Base-by-base conservation (phyloP, 2,888 invertebrate genomes). In the Coelopa pilipes region DNA sequence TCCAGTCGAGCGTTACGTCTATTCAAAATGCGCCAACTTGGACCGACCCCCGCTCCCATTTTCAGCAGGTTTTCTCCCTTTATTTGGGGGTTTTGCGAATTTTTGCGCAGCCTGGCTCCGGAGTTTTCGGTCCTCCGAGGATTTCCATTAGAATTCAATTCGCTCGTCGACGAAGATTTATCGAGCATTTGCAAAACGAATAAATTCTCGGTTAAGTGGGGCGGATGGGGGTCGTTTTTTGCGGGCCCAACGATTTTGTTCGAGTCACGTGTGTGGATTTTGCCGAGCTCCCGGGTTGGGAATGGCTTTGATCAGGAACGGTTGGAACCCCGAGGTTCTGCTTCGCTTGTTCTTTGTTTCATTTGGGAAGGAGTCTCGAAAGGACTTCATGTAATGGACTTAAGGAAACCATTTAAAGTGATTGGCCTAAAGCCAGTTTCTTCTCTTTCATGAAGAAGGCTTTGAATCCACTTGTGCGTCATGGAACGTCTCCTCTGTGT, bases 201-300 rank as follows among this genome's bases (percentile, higher is more conserved):
- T 76, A 77, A 84, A 84, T 82, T 79, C 79, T 78, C 76, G 80
- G 79, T 80, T 85, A 85, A 85, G 83, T 84, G 83, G 82, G 69
- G 19, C n/a, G 62, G 34, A 15, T 34, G 24, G n/a, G 34, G 2
- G 62, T 7, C 2, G 53, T 53, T n/a, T n/a, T 53, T 53, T 13
- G 13, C 15, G 53, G 53, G 53, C 10, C n/a, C n/a, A 53, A 53
- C 13, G 53, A 53, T 13, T 34, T 34, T 34, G 34, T 34, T 34
- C 7, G 34, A 34, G 34, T 34, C 34, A 34, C 34, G 34, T 34
- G 34, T 34, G 34, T 34, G 34, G 34, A 34, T 34, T 34, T 34
- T 34, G n/a, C n/a, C n/a, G n/a, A n/a, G n/a, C n/a, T 34, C 34
- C 7, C 34, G 34, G 34, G 34, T 4, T 34, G 34, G 34, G 34